These are phyloP conservation scores for Drosophila histrio DNA, from an alignment of 2,888 invertebrate species.

Conservation along the genomic window DNA sequence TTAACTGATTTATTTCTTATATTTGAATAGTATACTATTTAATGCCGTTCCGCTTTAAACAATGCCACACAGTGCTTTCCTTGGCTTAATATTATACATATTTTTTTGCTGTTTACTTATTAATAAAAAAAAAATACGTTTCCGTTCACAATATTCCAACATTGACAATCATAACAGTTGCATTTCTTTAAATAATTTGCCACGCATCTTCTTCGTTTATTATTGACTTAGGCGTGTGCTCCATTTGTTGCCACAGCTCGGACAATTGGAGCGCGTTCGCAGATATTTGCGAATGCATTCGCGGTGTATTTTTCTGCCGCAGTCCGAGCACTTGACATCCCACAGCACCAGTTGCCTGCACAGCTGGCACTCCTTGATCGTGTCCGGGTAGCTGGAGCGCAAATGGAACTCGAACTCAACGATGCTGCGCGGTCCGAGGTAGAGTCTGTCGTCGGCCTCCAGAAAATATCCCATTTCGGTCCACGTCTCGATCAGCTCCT, in stretches of 20 bases:
- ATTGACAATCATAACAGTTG: no score
- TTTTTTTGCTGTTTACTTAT: neutral
- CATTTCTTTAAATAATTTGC: neutral
- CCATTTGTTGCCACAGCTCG: constrained; percentile 52
- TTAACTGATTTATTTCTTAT: no score
- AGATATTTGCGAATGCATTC: constrained; percentile 60
- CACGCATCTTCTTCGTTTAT: no score
- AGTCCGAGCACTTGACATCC: constrained; percentile 59
- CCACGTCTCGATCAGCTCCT: constrained; percentile 54
- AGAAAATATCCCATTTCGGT: constrained; percentile 59
- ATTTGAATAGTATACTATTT: no score
- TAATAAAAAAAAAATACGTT: neutral
- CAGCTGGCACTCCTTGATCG: constrained; percentile 53
- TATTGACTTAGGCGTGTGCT: constrained; percentile 46
- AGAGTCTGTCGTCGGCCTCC: constrained; percentile 40
- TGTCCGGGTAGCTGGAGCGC: constrained; percentile 45
- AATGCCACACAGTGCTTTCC: no score
- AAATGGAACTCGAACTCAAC: constrained; percentile 62
- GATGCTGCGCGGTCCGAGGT: constrained; percentile 62
- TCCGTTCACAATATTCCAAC: no score
- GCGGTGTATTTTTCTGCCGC: constrained; percentile 50
- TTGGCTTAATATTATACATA: neutral
- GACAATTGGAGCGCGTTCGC: constrained; percentile 61
- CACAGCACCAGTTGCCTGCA: constrained; percentile 61
- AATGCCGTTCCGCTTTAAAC: no score